Evolutionary conservation across 2,888 invertebrate species (phyloP).

Genomic region (Cheilosia scutellata): DNA sequence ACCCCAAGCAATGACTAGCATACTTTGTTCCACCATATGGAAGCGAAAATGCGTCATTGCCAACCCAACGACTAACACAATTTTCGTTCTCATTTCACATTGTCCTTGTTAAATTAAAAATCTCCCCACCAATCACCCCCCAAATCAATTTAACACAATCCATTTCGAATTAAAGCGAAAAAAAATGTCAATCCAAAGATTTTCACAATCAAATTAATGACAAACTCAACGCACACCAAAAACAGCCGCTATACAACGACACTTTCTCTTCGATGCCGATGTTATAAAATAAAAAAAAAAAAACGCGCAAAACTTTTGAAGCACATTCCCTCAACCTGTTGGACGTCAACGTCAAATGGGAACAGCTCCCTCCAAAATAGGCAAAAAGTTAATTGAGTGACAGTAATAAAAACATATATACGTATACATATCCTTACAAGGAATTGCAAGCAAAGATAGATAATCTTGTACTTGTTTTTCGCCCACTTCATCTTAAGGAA

Average conservation of each 20-base stretch:
- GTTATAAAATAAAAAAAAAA: slow-evolving; percentile 14
- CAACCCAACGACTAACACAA: neutral
- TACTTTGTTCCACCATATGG: slow-evolving; percentile 18
- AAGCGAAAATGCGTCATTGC: slow-evolving; percentile 22
- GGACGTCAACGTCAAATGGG: slow-evolving; percentile 54
- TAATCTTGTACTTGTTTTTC: slow-evolving; percentile 8
- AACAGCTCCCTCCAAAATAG: slow-evolving; percentile 31
- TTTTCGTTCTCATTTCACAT: neutral
- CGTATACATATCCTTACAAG: slow-evolving; percentile 48
- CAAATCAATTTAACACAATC: slow-evolving; percentile 24
- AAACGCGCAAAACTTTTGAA: slow-evolving; percentile 34
- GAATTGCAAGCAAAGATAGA: neutral
- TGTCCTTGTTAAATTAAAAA: slow-evolving; percentile 19
- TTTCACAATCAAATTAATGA: slow-evolving; percentile 62
- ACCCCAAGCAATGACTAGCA: neutral
- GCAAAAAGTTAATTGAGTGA: slow-evolving; percentile 70
- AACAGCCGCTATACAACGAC: slow-evolving; percentile 9
- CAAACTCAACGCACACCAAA: slow-evolving; percentile 32
- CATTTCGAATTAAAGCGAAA: slow-evolving; percentile 57
- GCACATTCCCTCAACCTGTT: slow-evolving; percentile 65
- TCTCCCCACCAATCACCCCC: neutral
- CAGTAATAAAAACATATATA: slow-evolving; percentile 46
- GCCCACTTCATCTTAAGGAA: slow-evolving; percentile 2
- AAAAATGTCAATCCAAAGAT: slow-evolving; percentile 37
- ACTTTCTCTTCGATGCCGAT: slow-evolving; percentile 24